Percentiles rank a stretch among this genome's conserved stretches.
phyloP scores from a whole-genome alignment of 2,113 vertebrate species.

The Mus spicilegus region DNA sequence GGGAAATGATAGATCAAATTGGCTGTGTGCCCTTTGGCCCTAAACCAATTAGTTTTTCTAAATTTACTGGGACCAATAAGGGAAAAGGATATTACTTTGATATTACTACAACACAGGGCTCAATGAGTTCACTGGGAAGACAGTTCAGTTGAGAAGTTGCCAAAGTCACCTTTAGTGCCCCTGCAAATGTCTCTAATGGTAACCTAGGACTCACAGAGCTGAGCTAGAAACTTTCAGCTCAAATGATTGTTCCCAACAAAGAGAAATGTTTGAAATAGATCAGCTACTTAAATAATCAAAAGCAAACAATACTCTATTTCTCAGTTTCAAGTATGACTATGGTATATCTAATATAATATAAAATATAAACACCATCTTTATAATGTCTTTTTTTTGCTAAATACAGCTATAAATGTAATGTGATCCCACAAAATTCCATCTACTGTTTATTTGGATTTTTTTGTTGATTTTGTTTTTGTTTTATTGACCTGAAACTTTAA shows the following conservation, averaged over 20 bases:
- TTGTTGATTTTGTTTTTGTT: neutral
- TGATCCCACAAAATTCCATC: neutral
- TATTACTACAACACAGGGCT: neutral
- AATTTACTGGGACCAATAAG: neutral
- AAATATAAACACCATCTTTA: neutral
- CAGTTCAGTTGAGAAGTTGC: conserved; percentile 46
- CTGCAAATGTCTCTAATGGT: neutral
- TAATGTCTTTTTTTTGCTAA: neutral
- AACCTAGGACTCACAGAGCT: neutral
- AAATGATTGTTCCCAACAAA: conserved; percentile 23
- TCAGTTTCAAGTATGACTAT: neutral
- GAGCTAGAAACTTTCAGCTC: conserved; percentile 9
- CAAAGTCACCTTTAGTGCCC: neutral
- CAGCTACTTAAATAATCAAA: conserved; percentile 37
- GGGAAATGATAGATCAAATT: neutral
- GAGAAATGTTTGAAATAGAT: conserved; percentile 32
- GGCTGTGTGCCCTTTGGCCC: neutral
- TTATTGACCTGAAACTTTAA: neutral
- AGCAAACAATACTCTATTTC: conserved; percentile 1
- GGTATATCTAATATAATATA: conserved; percentile 25
- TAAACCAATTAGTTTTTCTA: neutral
- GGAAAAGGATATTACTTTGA: neutral
- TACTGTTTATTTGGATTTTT: neutral
- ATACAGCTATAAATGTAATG: conserved; percentile 17
- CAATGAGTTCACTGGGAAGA: neutral